Evolutionary conservation across 2,888 invertebrate species (phyloP).

Genomic region (Sesia apiformis): DNA sequence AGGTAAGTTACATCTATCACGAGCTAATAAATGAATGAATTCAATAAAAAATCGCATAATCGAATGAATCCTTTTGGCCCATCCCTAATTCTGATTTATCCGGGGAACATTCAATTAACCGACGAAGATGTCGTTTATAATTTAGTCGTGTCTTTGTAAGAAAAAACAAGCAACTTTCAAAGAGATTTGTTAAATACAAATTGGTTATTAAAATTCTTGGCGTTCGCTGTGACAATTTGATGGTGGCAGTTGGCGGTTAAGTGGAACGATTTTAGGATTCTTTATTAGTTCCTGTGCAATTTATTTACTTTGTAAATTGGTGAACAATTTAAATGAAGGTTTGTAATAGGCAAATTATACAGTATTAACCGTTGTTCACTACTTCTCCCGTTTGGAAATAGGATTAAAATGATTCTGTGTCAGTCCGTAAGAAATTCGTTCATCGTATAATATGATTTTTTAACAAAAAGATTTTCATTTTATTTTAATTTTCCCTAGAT

Average conservation of each 20-base stretch:
- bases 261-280: background rate
- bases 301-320: background rate
- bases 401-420: background rate
- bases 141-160: constrained; percentile 20
- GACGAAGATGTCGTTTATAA: constrained; percentile 37
- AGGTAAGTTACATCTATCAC: too few species aligned
- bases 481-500: too few species aligned
- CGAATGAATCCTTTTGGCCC: background rate
- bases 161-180: constrained; percentile 10
- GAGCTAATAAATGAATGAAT: too few species aligned
- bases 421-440: too few species aligned
- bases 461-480: too few species aligned
- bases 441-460: too few species aligned
- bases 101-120: constrained; percentile 50
- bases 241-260: constrained; percentile 2
- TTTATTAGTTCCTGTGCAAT: background rate
- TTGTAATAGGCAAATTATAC: too few species aligned
- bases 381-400: background rate
- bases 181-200: constrained; percentile 66
- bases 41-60: too few species aligned
- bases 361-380: too few species aligned
- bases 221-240: constrained; percentile 28
- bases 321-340: background rate
- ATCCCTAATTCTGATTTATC: constrained; percentile 41
- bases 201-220: constrained; percentile 70